phyloP scores from a whole-genome alignment of 2,888 invertebrate species.

The Megalurothrips usitatus region DNA sequence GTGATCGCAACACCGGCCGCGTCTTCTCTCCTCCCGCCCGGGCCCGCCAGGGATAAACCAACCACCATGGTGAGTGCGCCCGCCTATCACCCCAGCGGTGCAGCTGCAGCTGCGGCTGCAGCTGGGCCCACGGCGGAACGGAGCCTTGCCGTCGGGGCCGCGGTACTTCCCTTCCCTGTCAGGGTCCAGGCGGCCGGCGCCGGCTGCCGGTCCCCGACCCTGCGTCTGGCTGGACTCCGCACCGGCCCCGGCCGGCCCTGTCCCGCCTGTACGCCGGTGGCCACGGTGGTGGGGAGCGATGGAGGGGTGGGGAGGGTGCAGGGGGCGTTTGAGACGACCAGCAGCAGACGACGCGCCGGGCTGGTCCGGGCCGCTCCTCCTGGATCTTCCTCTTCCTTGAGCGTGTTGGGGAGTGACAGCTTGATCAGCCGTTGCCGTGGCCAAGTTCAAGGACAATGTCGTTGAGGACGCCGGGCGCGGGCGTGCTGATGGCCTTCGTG shows the following conservation, averaged over 20 bases:
- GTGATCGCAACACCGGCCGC: background rate
- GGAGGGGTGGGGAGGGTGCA: background rate
- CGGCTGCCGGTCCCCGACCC: too few species aligned
- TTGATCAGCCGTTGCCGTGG: background rate
- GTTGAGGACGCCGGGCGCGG: background rate
- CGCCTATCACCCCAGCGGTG: background rate
- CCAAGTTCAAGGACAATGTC: conserved; percentile 1
- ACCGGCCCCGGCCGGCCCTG: too few species aligned
- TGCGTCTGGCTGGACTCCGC: too few species aligned
- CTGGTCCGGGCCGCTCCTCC: background rate
- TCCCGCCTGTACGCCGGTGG: too few species aligned
- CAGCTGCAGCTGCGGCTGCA: background rate
- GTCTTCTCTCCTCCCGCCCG: background rate
- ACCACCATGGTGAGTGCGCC: conserved; percentile 8
- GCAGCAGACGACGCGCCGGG: background rate
- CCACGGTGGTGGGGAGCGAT: too few species aligned
- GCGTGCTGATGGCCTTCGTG: conserved; percentile 3
- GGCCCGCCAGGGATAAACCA: background rate
- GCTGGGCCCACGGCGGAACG: background rate
- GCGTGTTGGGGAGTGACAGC: background rate
- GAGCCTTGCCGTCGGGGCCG: too few species aligned
- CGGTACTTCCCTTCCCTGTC: too few species aligned
- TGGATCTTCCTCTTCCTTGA: background rate
- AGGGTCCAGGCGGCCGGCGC: too few species aligned
- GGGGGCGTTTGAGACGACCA: background rate